Percentiles rank a stretch among this genome's conserved stretches.
Evolutionary conservation across 1,140 invertebrate species (phyloP).

Genomic region (Nilaparvata lugens): DNA sequence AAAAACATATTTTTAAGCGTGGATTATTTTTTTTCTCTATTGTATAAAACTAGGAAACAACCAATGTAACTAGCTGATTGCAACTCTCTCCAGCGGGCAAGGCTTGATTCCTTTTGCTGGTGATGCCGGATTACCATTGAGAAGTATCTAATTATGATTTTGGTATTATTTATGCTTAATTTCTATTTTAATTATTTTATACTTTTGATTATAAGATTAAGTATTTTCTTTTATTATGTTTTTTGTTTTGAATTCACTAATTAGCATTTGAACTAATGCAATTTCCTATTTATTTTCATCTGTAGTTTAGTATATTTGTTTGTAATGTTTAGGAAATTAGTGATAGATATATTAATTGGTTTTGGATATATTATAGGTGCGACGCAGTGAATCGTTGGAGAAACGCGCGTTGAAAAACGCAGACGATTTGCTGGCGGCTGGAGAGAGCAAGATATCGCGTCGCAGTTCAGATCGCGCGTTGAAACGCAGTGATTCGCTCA

Average conservation of each 20-base stretch:
- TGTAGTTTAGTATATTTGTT: background rate
- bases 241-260: background rate
- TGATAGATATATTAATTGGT: background rate
- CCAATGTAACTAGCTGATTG: too few relatives aligned
- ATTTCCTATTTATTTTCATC: background rate
- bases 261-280: background rate
- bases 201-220: background rate
- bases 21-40: too few relatives aligned
- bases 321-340: background rate
- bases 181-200: too few relatives aligned
- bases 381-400: background rate
- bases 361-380: background rate
- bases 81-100: too few relatives aligned
- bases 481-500: constrained; percentile 56
- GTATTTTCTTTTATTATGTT: background rate
- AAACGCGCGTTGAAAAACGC: constrained; percentile 1
- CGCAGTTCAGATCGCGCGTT: constrained; percentile 31
- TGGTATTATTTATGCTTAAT: too few relatives aligned
- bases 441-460: background rate
- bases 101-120: too few relatives aligned
- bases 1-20: too few relatives aligned
- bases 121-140: too few relatives aligned
- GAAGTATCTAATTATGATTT: too few relatives aligned
- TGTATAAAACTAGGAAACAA: too few relatives aligned
- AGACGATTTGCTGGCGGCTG: background rate